Conservation (phyloP, 2,113 vertebrate species). For the Corythoichthys haematopterus region DNA sequence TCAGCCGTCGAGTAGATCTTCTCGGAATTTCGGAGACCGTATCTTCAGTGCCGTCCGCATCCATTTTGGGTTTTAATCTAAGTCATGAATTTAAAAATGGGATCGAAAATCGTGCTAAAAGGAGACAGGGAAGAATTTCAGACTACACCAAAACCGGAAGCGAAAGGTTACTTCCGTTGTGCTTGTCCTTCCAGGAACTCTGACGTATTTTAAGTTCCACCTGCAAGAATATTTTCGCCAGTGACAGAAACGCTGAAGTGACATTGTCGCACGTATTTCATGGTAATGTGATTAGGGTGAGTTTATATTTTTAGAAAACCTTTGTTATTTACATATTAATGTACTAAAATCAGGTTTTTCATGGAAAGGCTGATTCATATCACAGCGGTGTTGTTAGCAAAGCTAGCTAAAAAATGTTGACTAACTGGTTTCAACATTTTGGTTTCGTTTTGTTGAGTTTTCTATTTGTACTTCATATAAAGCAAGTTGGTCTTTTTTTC, state of each 20-base stretch:
- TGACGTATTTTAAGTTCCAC: constrained; percentile 16
- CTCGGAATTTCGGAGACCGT: background rate
- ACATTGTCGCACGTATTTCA: background rate
- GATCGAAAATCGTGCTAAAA: constrained; percentile 2
- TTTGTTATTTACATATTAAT: background rate
- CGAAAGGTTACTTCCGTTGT: background rate
- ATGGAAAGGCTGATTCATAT: background rate
- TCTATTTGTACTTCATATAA: background rate
- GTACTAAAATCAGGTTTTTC: background rate
- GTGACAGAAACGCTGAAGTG: too few species aligned
- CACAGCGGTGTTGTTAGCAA: background rate
- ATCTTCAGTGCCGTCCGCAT: constrained; percentile 12
- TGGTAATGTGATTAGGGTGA: background rate
- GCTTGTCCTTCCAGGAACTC: constrained; percentile 13
- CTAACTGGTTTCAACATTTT: background rate
- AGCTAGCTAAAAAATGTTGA: background rate
- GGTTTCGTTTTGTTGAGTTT: background rate
- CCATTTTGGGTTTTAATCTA: constrained; percentile 22
- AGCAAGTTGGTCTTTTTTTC: background rate
- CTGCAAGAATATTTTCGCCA: background rate
- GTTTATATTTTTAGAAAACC: background rate
- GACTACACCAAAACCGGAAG: background rate
- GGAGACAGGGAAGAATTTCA: background rate
- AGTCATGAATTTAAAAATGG: constrained; percentile 4
- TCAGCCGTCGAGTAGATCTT: constrained; percentile 22